phyloP scores from a whole-genome alignment of 2,888 invertebrate species.

The Coelogynopora nodosa region DNA sequence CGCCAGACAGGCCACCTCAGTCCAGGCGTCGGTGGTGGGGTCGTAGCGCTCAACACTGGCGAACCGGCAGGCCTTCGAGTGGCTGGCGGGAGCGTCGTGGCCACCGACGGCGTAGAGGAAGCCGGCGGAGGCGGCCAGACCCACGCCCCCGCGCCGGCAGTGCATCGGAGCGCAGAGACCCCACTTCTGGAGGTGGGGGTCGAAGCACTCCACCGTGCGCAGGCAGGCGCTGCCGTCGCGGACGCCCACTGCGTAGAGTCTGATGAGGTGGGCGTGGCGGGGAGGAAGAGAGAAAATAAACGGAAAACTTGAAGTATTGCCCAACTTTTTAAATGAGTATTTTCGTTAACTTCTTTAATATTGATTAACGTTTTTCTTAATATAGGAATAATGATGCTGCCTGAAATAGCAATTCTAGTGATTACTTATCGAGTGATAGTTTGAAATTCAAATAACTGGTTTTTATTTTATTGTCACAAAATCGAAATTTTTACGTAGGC shows the following conservation, averaged over 20 bases:
- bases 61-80: slow-evolving; percentile 76
- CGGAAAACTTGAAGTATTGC: too few species aligned
- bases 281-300: too few species aligned
- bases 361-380: too few species aligned
- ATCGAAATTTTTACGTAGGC: too few species aligned
- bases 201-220: slow-evolving; percentile 80
- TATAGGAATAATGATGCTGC: too few species aligned
- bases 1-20: slow-evolving; percentile 76
- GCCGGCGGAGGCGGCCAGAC: slow-evolving; percentile 81
- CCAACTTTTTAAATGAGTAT: too few species aligned
- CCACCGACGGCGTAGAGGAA: slow-evolving; percentile 86
- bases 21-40: slow-evolving; percentile 78
- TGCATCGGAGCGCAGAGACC: slow-evolving; percentile 81
- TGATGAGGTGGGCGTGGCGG: too few species aligned
- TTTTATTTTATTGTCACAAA: too few species aligned
- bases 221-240: slow-evolving; percentile 85
- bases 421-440: too few species aligned
- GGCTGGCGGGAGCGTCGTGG: slow-evolving; percentile 84
- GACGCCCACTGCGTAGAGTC: slow-evolving; percentile 85
- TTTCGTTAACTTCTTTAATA: too few species aligned
- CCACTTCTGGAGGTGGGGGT: slow-evolving; percentile 77
- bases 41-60: slow-evolving; percentile 81
- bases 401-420: too few species aligned
- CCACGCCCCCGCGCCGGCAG: slow-evolving; percentile 79
- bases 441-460: too few species aligned